These are phyloP conservation scores for Arenaria interpres DNA, from an alignment of 2,113 vertebrate genomes.

Conservation along the genomic window DNA sequence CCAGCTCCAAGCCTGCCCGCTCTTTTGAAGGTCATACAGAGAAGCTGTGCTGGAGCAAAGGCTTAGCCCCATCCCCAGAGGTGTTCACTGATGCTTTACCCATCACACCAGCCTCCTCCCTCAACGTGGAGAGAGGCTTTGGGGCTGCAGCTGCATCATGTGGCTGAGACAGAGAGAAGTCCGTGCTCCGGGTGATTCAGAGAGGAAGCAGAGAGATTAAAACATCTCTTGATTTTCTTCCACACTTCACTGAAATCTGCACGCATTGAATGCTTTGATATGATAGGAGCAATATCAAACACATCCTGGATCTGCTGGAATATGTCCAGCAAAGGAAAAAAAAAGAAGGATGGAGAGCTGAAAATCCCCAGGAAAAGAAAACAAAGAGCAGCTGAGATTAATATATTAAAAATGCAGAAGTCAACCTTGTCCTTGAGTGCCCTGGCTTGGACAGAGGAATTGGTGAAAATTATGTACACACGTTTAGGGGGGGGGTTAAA, in stretches of 20 bases:
- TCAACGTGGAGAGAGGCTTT: rapidly evolving
- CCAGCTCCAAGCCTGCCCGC: not conserved
- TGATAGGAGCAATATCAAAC: not conserved
- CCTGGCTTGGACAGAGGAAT: not conserved
- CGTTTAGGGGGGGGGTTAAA: not conserved
- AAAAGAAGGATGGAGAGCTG: not conserved
- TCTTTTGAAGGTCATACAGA: not conserved
- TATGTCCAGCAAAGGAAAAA: not conserved
- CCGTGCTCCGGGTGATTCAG: rapidly evolving
- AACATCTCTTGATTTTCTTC: not conserved
- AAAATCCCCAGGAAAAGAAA: not conserved
- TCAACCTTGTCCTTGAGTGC: not conserved
- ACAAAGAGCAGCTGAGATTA: not conserved
- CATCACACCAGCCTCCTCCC: not conserved
- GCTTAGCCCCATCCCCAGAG: not conserved
- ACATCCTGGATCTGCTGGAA: not conserved
- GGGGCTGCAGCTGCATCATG: rapidly evolving
- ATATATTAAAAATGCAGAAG: not conserved
- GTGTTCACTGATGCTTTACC: not conserved
- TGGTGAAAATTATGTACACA: not conserved
- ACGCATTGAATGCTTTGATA: not conserved
- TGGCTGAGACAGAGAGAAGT: not conserved
- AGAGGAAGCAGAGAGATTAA: not conserved
- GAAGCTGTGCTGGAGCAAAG: not conserved
- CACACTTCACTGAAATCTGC: slow-evolving; percentile 10